phyloP scores from a whole-genome alignment of 1,140 invertebrate genomes.

The Atta cephalotes region DNA sequence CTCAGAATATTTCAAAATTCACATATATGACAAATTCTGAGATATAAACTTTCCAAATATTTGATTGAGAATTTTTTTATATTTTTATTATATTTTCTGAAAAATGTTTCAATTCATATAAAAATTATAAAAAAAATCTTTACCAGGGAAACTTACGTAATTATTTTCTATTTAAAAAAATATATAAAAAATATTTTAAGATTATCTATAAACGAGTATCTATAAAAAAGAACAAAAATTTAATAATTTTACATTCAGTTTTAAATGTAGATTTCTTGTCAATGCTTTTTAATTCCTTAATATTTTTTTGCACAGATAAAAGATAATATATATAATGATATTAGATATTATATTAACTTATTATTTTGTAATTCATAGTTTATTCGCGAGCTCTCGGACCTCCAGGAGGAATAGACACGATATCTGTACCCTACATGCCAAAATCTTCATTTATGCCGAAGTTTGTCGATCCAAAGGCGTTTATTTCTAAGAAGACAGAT shows the following conservation, averaged over 20 bases:
- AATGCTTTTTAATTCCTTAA: constrained; percentile 1
- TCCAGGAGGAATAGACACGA: constrained; percentile 71
- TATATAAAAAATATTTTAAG: constrained; percentile 4
- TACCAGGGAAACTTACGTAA: not conserved
- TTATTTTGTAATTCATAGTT: constrained; percentile 64
- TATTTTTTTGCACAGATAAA: not conserved
- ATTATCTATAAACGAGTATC: not conserved
- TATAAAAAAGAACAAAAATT: not conserved
- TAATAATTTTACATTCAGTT: not conserved
- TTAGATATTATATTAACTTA: not conserved
- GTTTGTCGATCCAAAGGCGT: constrained; percentile 80
- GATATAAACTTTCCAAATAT: no score
- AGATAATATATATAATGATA: not conserved
- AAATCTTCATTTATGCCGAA: constrained; percentile 81
- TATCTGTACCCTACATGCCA: constrained; percentile 78
- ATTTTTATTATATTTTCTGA: no score
- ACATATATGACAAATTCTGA: no score
- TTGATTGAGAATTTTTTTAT: no score
- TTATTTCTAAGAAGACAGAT: constrained; percentile 81
- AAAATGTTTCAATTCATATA: no score
- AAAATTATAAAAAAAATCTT: no score
- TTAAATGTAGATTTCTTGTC: not conserved
- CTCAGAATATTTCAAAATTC: no score
- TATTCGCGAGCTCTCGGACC: constrained; percentile 78
- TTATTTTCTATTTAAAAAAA: constrained; percentile 25